These are phyloP conservation scores for Drosophila greeni DNA, from an alignment of 2,888 invertebrate species.

Conservation along the genomic window DNA sequence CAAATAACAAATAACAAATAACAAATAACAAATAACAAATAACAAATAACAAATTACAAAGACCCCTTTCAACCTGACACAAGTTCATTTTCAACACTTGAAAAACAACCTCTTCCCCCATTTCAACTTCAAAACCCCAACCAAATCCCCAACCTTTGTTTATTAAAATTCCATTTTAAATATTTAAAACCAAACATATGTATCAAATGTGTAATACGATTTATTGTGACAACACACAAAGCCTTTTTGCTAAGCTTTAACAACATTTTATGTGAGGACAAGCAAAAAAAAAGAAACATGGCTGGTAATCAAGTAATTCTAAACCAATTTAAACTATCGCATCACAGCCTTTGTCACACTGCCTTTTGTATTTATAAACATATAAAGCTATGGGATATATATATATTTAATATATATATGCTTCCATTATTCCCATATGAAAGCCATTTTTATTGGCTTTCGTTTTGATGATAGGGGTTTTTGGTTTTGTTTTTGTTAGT, in stretches of 20 bases:
- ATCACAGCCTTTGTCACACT: not conserved
- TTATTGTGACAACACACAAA: conserved; percentile 1
- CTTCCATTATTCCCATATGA: not conserved
- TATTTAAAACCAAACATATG: not conserved
- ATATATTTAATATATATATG: not conserved
- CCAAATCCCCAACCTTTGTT: not conserved
- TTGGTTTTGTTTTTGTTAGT: not conserved
- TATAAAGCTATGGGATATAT: not conserved
- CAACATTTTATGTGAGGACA: not conserved
- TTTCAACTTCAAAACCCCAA: not conserved
- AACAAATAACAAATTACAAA: no score
- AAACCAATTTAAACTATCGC: conserved; percentile 10
- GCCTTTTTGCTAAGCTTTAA: not conserved
- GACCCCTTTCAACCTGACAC: not conserved
- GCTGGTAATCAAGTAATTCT: conserved; percentile 15
- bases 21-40: no score
- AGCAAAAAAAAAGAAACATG: conserved; percentile 3
- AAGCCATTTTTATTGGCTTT: conserved; percentile 14
- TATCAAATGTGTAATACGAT: not conserved
- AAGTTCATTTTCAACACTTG: no score
- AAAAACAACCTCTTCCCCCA: no score
- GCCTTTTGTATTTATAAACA: no score
- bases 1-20: no score
- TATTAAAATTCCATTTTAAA: not conserved
- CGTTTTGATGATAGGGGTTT: not conserved